A percentile compares a stretch with the other conserved stretches of the same genome.
Conservation (phyloP, 2,888 invertebrate species). For the Metopia argyrocephala region DNA sequence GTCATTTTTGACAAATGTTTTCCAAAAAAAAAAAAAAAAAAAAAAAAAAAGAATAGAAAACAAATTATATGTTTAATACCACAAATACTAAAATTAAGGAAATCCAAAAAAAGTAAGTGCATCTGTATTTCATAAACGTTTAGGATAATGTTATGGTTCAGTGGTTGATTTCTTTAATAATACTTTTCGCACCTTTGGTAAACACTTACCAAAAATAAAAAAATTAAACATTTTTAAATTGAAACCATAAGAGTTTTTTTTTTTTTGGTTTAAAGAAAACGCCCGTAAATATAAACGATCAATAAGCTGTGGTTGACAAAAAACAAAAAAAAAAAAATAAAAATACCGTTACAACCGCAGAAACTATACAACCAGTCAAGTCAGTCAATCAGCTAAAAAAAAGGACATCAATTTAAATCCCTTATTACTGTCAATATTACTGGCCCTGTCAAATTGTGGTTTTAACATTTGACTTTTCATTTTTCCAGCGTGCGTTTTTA, state of each 20-base stretch:
- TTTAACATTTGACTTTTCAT: slow-evolving; percentile 35
- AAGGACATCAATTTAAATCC: slow-evolving; percentile 23
- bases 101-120: too few species aligned
- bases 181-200: slow-evolving; percentile 61
- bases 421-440: slow-evolving; percentile 25
- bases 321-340: background rate
- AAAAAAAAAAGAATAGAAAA: background rate
- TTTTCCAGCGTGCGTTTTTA: background rate
- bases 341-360: slow-evolving; percentile 25
- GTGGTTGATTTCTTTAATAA: slow-evolving; percentile 33
- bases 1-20: slow-evolving; percentile 34
- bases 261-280: background rate
- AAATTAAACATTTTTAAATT: background rate
- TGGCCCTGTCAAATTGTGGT: slow-evolving; percentile 32
- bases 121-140: slow-evolving; percentile 33
- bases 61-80: slow-evolving; percentile 8
- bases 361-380: background rate
- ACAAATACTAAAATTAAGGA: background rate
- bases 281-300: slow-evolving; percentile 16
- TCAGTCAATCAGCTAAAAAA: background rate
- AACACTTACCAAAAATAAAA: background rate
- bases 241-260: background rate
- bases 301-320: slow-evolving; percentile 22
- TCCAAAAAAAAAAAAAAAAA: background rate
- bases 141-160: slow-evolving; percentile 26